phyloP scores from a whole-genome alignment of 2,113 vertebrate species.

The Himantopus leucocephalus region DNA sequence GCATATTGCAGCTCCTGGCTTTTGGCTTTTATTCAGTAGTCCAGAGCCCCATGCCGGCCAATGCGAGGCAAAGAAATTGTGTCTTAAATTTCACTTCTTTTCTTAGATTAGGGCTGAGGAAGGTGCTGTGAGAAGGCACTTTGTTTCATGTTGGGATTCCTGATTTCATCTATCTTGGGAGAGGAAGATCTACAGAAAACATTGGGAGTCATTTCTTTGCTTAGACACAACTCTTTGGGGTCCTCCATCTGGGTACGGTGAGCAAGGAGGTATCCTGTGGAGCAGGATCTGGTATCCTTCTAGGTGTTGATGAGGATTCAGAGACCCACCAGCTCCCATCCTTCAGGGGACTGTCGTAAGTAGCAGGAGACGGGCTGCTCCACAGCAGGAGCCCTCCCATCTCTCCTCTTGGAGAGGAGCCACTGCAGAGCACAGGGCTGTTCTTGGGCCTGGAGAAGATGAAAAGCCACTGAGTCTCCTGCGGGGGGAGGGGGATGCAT shows the following conservation, averaged over 20 bases:
- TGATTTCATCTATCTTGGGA: background rate
- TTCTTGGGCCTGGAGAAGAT: background rate
- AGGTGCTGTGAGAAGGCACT: background rate
- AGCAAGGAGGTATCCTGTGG: background rate
- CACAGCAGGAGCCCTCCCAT: background rate
- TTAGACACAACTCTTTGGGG: background rate
- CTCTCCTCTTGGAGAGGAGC: background rate
- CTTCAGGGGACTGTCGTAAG: accelerated
- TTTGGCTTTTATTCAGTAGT: background rate
- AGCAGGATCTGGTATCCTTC: background rate
- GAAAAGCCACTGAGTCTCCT: background rate
- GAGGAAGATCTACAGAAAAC: background rate
- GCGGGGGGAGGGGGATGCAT: background rate
- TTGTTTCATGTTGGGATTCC: background rate
- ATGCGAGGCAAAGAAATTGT: background rate
- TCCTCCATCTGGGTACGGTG: background rate
- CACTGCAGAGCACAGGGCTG: background rate
- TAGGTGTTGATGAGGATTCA: background rate
- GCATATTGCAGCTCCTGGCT: background rate
- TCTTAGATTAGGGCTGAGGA: background rate
- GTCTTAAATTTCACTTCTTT: background rate
- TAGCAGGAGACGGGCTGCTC: background rate
- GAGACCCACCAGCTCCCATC: background rate
- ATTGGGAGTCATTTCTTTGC: background rate
- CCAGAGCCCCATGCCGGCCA: background rate